Evolutionary conservation across 2,797 vertebrate species (phyloP).

Genomic region (Phyllotis vaccarum): DNA sequence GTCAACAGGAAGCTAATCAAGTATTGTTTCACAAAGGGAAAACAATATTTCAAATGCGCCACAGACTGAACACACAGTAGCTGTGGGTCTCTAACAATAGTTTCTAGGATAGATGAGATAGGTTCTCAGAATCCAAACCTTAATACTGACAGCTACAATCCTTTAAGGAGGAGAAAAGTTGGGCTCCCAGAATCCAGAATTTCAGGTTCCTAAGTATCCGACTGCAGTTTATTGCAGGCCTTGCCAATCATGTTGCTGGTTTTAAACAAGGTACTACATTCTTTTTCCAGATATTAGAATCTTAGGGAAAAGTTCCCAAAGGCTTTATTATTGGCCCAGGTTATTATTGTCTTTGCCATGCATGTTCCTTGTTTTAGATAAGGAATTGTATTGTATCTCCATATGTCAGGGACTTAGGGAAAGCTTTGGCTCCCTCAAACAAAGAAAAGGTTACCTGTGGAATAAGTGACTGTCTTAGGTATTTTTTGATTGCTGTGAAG

Average conservation of each 20-base stretch:
- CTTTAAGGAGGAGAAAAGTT: neutral
- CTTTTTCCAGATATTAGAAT: no score
- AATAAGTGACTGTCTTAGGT: no score
- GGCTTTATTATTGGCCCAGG: neutral
- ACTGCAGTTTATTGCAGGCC: neutral
- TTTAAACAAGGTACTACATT: neutral
- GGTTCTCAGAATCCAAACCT: neutral
- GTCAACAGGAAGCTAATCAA: neutral
- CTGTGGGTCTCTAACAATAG: neutral
- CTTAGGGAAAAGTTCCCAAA: no score
- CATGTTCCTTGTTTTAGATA: neutral
- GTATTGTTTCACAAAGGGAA: neutral
- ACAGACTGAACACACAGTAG: neutral
- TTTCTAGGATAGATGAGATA: neutral
- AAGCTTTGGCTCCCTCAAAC: no score
- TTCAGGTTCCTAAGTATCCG: neutral
- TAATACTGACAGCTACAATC: neutral
- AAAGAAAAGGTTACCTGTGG: no score
- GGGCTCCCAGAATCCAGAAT: neutral
- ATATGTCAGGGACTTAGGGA: no score
- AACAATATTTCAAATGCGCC: neutral
- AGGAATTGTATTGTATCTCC: no score
- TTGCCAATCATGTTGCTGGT: neutral
- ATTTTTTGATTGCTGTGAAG: no score
- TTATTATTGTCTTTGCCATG: neutral